Evolutionary conservation across 2,797 vertebrate species (phyloP).

Genomic region (Phaenicophaeus curvirostris): DNA sequence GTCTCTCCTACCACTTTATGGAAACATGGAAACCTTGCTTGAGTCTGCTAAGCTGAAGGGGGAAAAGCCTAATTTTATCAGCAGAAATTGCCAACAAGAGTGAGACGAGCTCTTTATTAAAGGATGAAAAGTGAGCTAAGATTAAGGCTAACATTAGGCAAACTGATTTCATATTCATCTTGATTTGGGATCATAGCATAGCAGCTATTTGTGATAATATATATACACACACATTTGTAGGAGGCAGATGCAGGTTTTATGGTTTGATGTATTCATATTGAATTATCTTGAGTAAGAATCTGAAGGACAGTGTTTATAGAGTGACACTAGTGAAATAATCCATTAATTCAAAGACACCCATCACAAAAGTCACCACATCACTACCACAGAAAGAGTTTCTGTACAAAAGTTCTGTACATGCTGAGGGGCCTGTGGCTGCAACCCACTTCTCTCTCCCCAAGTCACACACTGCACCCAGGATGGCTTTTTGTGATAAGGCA

Average conservation of each 20-base stretch:
- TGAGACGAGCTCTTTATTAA: slow-evolving; percentile 1
- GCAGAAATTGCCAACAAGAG: not conserved
- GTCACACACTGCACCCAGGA: not conserved
- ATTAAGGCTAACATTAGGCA: not conserved
- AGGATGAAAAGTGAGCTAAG: not conserved
- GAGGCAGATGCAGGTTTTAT: not conserved
- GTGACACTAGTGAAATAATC: not conserved
- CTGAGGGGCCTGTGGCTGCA: not conserved
- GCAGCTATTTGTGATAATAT: not conserved
- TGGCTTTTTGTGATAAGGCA: not conserved
- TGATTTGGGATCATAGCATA: slow-evolving; percentile 1
- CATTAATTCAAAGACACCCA: not conserved
- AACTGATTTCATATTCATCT: not conserved
- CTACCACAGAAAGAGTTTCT: not conserved
- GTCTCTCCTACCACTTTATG: not conserved
- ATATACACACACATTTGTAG: not conserved
- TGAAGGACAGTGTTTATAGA: not conserved
- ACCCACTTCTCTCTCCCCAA: not conserved
- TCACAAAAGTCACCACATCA: not conserved
- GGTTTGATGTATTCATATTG: not conserved
- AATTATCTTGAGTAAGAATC: not conserved
- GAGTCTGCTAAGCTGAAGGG: not conserved
- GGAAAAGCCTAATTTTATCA: not conserved
- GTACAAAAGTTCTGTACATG: not conserved
- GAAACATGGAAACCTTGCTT: not conserved